phyloP scores from a whole-genome alignment of 2,797 vertebrate genomes.

The Gambelia wislizenii region DNA sequence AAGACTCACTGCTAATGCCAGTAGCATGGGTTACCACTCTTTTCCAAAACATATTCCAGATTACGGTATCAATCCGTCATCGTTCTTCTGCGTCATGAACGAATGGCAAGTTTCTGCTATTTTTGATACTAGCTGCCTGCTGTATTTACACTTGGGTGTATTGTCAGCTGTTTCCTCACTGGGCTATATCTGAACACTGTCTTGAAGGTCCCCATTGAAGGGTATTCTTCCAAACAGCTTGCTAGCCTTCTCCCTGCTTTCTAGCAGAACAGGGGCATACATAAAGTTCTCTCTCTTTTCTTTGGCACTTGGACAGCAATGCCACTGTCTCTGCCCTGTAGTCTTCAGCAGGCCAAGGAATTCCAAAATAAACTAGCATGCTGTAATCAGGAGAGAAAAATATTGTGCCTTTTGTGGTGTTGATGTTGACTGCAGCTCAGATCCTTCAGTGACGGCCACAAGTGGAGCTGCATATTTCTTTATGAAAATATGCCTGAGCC shows the following conservation, averaged over 20 bases:
- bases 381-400: constrained; percentile 82
- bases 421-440: constrained; percentile 81
- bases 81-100: not conserved
- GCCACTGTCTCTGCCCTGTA: constrained; percentile 80
- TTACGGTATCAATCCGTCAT: not conserved
- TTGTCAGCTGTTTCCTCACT: constrained; percentile 22
- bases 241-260: constrained; percentile 67
- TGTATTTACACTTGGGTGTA: constrained; percentile 21
- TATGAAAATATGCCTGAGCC: constrained; percentile 73
- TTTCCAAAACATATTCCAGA: not conserved
- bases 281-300: constrained; percentile 80
- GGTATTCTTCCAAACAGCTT: constrained; percentile 65
- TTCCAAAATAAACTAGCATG: constrained; percentile 83
- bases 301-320: constrained; percentile 80
- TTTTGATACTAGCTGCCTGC: not conserved
- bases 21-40: not conserved
- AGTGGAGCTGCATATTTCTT: constrained; percentile 76
- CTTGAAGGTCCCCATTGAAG: constrained; percentile 58
- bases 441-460: constrained; percentile 72
- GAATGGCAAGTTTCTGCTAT: not conserved
- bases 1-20: not conserved
- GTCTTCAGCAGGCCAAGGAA: constrained; percentile 80
- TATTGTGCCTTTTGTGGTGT: constrained; percentile 81
- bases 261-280: constrained; percentile 73
- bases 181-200: constrained; percentile 22